phyloP scores from a whole-genome alignment of 1,140 invertebrate species.

The Eumaeus atala region DNA sequence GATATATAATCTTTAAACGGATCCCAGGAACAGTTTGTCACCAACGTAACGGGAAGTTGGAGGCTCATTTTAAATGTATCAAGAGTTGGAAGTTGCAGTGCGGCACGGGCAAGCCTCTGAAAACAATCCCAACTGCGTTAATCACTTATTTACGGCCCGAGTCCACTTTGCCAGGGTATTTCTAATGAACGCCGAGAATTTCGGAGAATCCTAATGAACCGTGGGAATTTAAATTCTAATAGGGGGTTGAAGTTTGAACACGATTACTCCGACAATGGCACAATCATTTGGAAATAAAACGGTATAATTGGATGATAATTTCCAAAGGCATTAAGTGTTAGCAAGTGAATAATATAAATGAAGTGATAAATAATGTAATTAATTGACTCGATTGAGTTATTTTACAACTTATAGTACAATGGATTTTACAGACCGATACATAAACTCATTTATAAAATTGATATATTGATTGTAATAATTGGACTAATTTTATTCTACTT shows the following conservation, averaged over 20 bases:
- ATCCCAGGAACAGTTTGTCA: slow-evolving; percentile 17
- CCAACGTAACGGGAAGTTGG: slow-evolving; percentile 18
- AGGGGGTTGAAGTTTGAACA: too few relatives aligned
- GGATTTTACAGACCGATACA: too few relatives aligned
- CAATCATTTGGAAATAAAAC: too few relatives aligned
- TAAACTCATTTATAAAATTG: too few relatives aligned
- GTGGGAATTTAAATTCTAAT: slow-evolving; percentile 48
- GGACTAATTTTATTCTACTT: too few relatives aligned
- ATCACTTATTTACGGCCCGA: slow-evolving; percentile 68
- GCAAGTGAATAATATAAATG: too few relatives aligned
- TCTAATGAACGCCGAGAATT: slow-evolving; percentile 65
- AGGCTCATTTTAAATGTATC: slow-evolving; percentile 65
- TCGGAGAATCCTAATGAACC: slow-evolving; percentile 62
- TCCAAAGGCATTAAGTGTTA: too few relatives aligned
- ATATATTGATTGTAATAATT: too few relatives aligned
- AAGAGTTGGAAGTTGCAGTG: slow-evolving; percentile 54
- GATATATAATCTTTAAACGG: slow-evolving; percentile 6
- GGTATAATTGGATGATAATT: too few relatives aligned
- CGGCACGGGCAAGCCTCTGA: slow-evolving; percentile 42
- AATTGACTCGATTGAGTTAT: slow-evolving; percentile 27
- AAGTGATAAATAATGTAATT: not conserved
- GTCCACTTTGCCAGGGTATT: slow-evolving; percentile 58
- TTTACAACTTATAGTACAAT: too few relatives aligned
- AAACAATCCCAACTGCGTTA: slow-evolving; percentile 71
- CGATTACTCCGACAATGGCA: too few relatives aligned